Base-by-base conservation (phyloP, 2,797 vertebrate species). In the Betta splendens region DNA sequence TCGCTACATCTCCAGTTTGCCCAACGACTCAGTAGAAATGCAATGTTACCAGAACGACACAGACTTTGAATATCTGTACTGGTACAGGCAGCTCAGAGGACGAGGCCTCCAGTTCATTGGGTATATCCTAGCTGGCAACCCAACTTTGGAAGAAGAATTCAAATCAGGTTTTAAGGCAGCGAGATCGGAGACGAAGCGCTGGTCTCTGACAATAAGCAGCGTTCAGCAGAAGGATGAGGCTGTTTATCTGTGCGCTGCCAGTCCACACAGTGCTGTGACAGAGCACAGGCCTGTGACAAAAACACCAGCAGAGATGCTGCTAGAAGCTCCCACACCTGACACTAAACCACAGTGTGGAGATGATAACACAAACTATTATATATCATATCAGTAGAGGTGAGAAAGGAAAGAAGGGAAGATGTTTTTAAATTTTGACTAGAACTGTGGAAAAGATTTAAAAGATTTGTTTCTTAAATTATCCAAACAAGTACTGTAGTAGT, bases 11-110 rank as follows among this genome's bases (percentile, higher is more conserved):
- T 29, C 39, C 43, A 54, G 2, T 3, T 28, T 0, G 9, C 44
- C 59, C 8, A 15, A 0, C n/a, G 40, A 11, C 2, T 13, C 0
- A 0, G 76, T 47, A 49, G 40, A 79, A 33, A 79, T 81, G 15
- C 20, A 54, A 32, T 81, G 81, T 22, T 77, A 71, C 69, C 81
- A 81, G 51, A 84, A 80, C 17, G 9, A 84, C 50, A 77, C 76
- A 0, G 42, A 72, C 5, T 64, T 73, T 3, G 1, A 61, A 0
- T 80, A 77, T 49, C 4, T 73, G 53, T 76, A 69, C 51, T 84
- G 79, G 76, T 81, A 81, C 39, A 51, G 3, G 16, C 71, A 80
- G 15, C 44, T 1, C 0, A 33, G 6, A 32, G 73, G 59, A 39
- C 9, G 33, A 25, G 0, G 7, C 2, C 21, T 68, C 3, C 63